Conservation (phyloP, 1,140 invertebrate species). For the Papilio aristodemus region DNA sequence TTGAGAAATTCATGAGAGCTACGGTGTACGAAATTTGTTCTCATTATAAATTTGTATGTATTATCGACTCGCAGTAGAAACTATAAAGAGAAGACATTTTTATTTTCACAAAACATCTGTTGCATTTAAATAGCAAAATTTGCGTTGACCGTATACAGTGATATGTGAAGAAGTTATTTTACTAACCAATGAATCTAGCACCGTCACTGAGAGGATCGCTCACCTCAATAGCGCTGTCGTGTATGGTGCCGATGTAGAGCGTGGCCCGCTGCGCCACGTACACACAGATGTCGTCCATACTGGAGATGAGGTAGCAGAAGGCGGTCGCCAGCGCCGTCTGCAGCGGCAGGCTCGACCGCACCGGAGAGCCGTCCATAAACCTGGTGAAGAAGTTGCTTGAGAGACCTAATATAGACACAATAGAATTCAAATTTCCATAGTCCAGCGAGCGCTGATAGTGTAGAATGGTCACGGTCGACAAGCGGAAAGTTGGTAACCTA, state of each 20-base stretch:
- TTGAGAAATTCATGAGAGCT: too few species aligned
- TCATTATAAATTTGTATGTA: too few species aligned
- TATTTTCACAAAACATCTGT: too few species aligned
- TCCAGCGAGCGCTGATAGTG: too few species aligned
- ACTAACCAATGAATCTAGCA: not conserved
- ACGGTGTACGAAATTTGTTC: too few species aligned
- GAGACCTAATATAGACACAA: not conserved
- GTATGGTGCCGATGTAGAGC: conserved; percentile 95
- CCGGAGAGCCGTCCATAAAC: conserved; percentile 94
- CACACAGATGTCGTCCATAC: conserved; percentile 97
- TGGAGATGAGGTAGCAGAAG: conserved; percentile 97
- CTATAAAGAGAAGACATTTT: too few species aligned
- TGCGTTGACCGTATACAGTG: too few species aligned
- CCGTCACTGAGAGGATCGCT: not conserved
- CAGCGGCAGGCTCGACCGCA: conserved; percentile 90
- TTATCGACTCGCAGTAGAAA: too few species aligned
- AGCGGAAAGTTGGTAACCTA: conserved; percentile 61
- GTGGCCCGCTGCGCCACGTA: conserved; percentile 96
- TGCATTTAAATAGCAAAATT: too few species aligned
- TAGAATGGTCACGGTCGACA: too few species aligned
- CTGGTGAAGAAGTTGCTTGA: conserved; percentile 61
- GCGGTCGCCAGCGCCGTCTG: conserved; percentile 97
- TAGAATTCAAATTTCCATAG: too few species aligned
- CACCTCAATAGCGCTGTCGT: conserved; percentile 90
- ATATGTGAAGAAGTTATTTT: too few species aligned